Percentiles rank a stretch among this genome's conserved stretches.
These are phyloP conservation scores for Myotis planiceps DNA, from an alignment of 2,797 vertebrate genomes.

Conservation along the genomic window DNA sequence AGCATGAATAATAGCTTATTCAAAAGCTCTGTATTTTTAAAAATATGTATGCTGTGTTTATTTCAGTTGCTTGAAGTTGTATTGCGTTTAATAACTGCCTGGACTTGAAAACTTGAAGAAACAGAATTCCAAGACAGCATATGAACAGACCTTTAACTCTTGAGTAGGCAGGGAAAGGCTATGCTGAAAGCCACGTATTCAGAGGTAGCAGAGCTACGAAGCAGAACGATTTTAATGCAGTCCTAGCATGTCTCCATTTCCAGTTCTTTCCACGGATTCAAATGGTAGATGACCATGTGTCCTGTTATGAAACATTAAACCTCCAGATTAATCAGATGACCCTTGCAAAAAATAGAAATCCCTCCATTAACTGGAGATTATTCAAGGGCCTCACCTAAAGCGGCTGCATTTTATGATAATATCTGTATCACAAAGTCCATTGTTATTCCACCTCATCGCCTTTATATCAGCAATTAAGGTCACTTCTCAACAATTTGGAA, in stretches of 20 bases:
- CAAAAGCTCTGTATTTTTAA: neutral
- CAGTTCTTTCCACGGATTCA: neutral
- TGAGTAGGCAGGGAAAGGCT: neutral
- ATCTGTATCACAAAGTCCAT: neutral
- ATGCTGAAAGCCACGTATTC: no score
- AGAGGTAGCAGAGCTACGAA: neutral
- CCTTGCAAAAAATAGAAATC: neutral
- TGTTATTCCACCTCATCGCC: neutral
- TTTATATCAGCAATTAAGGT: neutral
- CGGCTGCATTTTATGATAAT: neutral
- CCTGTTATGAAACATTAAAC: neutral
- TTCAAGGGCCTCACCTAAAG: neutral
- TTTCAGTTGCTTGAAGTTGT: neutral
- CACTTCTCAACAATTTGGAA: neutral
- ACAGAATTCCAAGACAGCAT: neutral
- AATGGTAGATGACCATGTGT: neutral
- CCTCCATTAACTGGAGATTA: neutral
- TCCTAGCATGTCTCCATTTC: neutral
- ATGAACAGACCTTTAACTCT: neutral
- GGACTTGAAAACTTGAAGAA: neutral
- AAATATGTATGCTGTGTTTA: neutral
- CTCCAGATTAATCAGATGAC: neutral
- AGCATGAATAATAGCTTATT: neutral
- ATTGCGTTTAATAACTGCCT: neutral
- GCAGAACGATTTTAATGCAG: neutral